Evolutionary conservation across 2,888 invertebrate genomes (phyloP).

Genomic region (Candidula unifasciata): DNA sequence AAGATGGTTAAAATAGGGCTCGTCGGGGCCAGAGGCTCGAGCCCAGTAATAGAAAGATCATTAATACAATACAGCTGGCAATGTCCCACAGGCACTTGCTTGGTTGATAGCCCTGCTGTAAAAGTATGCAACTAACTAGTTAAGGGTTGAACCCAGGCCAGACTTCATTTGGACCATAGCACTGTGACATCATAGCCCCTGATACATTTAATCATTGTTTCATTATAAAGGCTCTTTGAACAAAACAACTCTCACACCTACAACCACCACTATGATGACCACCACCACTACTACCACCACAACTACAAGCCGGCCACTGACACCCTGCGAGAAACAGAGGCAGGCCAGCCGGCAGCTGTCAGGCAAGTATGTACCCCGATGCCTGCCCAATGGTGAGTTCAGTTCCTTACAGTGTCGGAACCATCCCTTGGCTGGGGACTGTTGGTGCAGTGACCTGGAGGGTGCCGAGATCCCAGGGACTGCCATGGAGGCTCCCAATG

Average conservation of each 20-base stretch:
- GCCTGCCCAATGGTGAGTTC: constrained; percentile 63
- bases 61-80: too few species aligned
- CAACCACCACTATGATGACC: constrained; percentile 5
- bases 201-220: neutral
- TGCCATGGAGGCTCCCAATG: constrained; percentile 51
- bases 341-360: constrained; percentile 54
- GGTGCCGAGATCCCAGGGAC: constrained; percentile 66
- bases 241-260: neutral
- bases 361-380: constrained; percentile 61
- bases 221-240: neutral
- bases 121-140: too few species aligned
- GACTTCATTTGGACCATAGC: too few species aligned
- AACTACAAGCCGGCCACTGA: constrained; percentile 53
- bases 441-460: constrained; percentile 67
- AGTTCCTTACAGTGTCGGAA: constrained; percentile 64
- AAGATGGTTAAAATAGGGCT: too few species aligned
- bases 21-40: too few species aligned
- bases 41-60: too few species aligned
- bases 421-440: constrained; percentile 55
- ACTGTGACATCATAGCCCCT: too few species aligned
- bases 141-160: too few species aligned
- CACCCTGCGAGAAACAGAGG: constrained; percentile 61
- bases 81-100: too few species aligned
- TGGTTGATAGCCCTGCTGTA: too few species aligned
- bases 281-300: constrained; percentile 26